Evolutionary conservation across 2,113 vertebrate species (phyloP).

Genomic region (Neotoma lepida): DNA sequence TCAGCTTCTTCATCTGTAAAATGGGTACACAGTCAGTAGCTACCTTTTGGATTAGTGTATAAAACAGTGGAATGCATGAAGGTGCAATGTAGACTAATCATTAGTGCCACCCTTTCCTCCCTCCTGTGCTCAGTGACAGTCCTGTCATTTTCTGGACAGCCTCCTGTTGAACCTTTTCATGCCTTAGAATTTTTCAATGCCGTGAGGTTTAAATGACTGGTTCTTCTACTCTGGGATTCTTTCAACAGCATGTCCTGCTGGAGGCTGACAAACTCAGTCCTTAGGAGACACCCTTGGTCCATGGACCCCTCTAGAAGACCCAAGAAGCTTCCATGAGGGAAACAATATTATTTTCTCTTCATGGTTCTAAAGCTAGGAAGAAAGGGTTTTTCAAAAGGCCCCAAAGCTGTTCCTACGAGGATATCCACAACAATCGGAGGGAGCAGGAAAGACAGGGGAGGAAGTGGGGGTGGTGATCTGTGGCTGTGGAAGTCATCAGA

Average conservation of each 20-base stretch:
- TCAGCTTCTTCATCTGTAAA: conserved; percentile 38
- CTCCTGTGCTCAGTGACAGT: not conserved
- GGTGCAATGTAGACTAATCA: not conserved
- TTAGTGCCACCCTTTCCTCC: not conserved
- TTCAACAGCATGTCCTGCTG: not conserved
- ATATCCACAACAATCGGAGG: conserved; percentile 68
- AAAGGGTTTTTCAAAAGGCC: conserved; percentile 44
- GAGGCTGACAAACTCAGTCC: not conserved
- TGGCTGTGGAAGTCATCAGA: conserved; percentile 77
- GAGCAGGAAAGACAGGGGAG: conserved; percentile 63
- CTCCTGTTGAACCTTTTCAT: not conserved
- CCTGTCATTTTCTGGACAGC: not conserved
- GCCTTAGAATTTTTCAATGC: not conserved
- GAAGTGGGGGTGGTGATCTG: conserved; percentile 69
- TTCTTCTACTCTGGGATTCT: not conserved
- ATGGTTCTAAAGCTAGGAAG: conserved; percentile 40
- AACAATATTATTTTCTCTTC: conserved; percentile 28
- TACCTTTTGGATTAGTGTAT: not conserved
- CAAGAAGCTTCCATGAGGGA: not conserved
- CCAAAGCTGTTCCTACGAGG: not conserved
- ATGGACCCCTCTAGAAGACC: not conserved
- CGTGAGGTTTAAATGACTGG: not conserved
- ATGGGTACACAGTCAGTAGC: not conserved
- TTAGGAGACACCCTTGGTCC: not conserved
- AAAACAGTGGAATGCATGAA: not conserved